Base-by-base conservation (phyloP, 2,113 vertebrate genomes). In the Ailuropoda melanoleuca region DNA sequence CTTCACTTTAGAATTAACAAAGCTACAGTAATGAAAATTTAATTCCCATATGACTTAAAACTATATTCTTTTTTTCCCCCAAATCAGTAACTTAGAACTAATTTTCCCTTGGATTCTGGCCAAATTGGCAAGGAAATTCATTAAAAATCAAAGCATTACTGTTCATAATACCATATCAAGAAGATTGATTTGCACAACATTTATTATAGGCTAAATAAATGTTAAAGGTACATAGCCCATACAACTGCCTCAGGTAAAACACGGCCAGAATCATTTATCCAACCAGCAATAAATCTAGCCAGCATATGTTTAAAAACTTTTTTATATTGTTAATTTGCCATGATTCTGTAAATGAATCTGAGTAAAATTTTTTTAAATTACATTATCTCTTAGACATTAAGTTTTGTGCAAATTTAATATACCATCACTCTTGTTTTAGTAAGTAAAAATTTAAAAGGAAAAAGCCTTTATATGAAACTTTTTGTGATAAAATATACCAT, bases 111-210 rank as follows among this genome's bases (percentile, higher is more conserved):
- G 92, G 91, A 90, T 70, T 97, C 58, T 92, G 31, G 26, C 87
- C 95, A 97, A 98, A 97, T 95, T 93, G 64, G 62, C 48, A 96
- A 94, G 80, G 39, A 97, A 98, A 31, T 92, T 97, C 75, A 72
- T 96, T 97, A 98, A 96, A 97, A 95, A 95, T 90, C 98, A 97
- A 97, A 98, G 95, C 48, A 72, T 97, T 70, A 93, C 74, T 97
- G 89, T 64, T 95, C 89, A 98, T 97, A 97, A 98, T 98, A 96
- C 64, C 85, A 84, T 90, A 97, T 80, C 86, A 98, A 97, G 77
- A 98, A 98, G 98, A 97, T 97, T 96, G 96, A 98, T 98, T 98
- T 98, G 37, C 11, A 81, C 94, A 98, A 95, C 78, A 97, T 68
- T 98, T 98, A 96, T 46, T 74, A 6, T 96, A 98, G 92, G 89